phyloP scores from a whole-genome alignment of 2,797 vertebrate genomes.

The Lutjanus argentimaculatus region DNA sequence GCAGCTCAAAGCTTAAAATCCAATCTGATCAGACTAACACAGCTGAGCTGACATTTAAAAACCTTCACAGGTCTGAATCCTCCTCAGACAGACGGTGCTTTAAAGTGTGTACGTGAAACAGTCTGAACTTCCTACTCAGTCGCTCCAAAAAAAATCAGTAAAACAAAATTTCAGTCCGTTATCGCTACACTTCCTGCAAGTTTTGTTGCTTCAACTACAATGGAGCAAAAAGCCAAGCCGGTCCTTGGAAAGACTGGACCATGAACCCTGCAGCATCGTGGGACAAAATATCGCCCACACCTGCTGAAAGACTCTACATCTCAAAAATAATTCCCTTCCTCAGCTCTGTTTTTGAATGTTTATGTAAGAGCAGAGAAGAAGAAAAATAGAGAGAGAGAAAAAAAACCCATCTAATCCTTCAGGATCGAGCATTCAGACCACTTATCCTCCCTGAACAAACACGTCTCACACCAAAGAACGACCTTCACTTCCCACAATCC shows the following conservation, averaged over 20 bases:
- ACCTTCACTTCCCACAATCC: conserved; percentile 69
- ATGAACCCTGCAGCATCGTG: background rate
- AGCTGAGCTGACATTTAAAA: conserved; percentile 72
- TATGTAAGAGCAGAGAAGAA: background rate
- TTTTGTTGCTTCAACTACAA: background rate
- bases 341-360: conserved; percentile 9
- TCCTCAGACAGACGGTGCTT: background rate
- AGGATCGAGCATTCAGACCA: conserved; percentile 28
- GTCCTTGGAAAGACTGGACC: background rate
- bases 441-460: conserved; percentile 50
- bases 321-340: background rate
- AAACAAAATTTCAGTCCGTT: background rate
- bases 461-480: conserved; percentile 40
- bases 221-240: background rate
- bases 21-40: conserved; percentile 23
- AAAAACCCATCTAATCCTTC: conserved; percentile 19
- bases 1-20: conserved; percentile 54
- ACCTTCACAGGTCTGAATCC: conserved; percentile 22
- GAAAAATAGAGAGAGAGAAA: background rate
- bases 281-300: background rate
- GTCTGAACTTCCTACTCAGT: background rate
- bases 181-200: background rate
- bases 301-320: conserved; percentile 6
- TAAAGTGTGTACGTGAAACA: background rate
- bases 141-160: too few species aligned